Evolutionary conservation across 2,113 vertebrate species (phyloP).

Genomic region (Poecilia latipinna): DNA sequence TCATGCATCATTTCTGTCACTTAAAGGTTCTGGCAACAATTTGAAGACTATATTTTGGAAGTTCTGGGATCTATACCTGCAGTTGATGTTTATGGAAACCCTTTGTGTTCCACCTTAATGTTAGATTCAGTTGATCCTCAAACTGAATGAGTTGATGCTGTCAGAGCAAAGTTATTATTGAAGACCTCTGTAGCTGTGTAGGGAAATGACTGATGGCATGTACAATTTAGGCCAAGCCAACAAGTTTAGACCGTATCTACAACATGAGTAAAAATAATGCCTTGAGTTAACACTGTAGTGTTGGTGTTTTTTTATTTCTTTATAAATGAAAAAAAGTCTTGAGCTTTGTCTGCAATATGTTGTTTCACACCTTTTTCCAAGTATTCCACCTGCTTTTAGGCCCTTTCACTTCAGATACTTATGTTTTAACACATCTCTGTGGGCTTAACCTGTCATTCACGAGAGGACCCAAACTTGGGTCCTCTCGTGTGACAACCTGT

Average conservation of each 20-base stretch:
- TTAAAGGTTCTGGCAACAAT: not conserved
- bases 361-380: conserved; percentile 18
- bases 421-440: not conserved
- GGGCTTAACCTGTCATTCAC: not conserved
- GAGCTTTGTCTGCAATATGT: conserved; percentile 54
- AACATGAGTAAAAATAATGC: conserved; percentile 26
- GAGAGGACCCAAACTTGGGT: too few species aligned
- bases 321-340: conserved; percentile 29
- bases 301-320: not conserved
- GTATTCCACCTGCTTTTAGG: not conserved
- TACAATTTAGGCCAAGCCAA: not conserved
- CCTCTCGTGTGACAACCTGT: too few species aligned
- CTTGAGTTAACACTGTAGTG: conserved; percentile 4
- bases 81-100: too few species aligned
- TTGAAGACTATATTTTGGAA: too few species aligned
- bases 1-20: not conserved
- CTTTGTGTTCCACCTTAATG: not conserved
- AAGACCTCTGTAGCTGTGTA: not conserved
- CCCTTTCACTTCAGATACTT: not conserved
- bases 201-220: conserved; percentile 5
- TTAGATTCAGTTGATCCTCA: not conserved
- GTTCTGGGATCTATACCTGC: too few species aligned
- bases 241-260: not conserved
- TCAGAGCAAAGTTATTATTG: not conserved
- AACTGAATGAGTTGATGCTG: not conserved